Conservation (phyloP, 2,797 vertebrate genomes). For the Catostomus latipinnis region DNA sequence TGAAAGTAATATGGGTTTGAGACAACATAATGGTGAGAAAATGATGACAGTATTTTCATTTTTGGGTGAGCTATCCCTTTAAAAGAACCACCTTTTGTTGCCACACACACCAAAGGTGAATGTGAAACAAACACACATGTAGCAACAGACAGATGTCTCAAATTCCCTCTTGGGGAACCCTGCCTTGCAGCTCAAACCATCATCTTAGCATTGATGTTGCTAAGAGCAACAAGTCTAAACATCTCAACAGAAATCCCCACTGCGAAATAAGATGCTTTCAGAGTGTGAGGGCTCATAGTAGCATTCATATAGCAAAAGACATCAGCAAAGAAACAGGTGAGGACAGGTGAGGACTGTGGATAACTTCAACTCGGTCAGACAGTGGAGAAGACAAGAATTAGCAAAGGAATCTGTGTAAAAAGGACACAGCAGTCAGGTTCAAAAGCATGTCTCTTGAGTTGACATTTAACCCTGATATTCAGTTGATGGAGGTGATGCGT, state of each 20-base stretch:
- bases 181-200: conserved; percentile 10
- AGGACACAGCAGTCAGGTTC: conserved; percentile 4
- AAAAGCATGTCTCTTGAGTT: conserved; percentile 64
- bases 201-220: conserved; percentile 65
- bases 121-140: conserved; percentile 58
- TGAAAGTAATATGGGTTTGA: no score
- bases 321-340: conserved; percentile 70
- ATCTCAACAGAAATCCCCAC: conserved; percentile 38
- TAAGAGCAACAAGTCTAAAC: conserved; percentile 55
- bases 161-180: conserved; percentile 51
- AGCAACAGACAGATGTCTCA: conserved; percentile 51
- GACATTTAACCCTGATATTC: conserved; percentile 76
- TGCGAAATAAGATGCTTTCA: conserved; percentile 28
- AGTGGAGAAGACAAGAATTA: neutral
- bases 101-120: conserved; percentile 15
- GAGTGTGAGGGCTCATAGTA: conserved; percentile 13
- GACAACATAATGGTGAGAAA: no score
- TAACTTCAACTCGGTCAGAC: conserved; percentile 67
- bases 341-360: conserved; percentile 84
- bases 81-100: no score
- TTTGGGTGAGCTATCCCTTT: no score
- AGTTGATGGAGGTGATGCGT: conserved; percentile 87
- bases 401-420: conserved; percentile 1
- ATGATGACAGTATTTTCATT: no score
- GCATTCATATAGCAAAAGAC: conserved; percentile 72